Evolutionary conservation across 2,797 vertebrate genomes (phyloP).

Genomic region (Chelmon rostratus): DNA sequence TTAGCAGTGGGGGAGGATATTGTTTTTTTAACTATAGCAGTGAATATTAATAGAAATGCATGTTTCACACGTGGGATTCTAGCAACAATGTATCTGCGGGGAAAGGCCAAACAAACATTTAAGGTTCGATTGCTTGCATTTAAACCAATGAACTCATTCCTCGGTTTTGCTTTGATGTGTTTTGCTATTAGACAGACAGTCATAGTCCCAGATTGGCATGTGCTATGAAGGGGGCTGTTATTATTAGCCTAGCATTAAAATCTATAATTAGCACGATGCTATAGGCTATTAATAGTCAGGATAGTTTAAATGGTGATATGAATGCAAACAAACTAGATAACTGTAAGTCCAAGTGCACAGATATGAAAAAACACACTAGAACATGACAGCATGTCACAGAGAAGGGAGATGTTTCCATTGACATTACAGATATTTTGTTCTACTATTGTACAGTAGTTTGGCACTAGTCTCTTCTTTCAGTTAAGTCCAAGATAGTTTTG

Average conservation of each 20-base stretch:
- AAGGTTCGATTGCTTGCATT: neutral
- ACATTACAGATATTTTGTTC: neutral
- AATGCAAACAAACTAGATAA: neutral
- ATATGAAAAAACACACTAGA: neutral
- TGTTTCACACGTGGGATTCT: slow-evolving; percentile 7
- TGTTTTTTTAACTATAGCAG: neutral
- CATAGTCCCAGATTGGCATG: neutral
- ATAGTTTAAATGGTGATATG: neutral
- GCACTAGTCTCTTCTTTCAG: neutral
- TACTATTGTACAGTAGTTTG: neutral
- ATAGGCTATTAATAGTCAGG: neutral
- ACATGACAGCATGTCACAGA: neutral
- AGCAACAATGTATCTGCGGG: neutral
- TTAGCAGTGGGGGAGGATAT: neutral
- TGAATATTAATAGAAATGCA: neutral
- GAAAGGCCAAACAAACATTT: neutral
- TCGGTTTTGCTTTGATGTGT: neutral
- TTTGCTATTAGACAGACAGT: neutral
- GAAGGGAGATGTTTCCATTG: neutral
- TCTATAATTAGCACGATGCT: too few species aligned
- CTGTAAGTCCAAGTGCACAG: neutral
- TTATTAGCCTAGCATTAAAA: neutral
- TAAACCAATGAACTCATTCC: neutral
- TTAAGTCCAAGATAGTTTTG: neutral
- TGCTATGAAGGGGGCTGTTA: too few species aligned